These are phyloP conservation scores for Leptopterna dolabrata DNA, from an alignment of 2,888 invertebrate species.

Conservation along the genomic window DNA sequence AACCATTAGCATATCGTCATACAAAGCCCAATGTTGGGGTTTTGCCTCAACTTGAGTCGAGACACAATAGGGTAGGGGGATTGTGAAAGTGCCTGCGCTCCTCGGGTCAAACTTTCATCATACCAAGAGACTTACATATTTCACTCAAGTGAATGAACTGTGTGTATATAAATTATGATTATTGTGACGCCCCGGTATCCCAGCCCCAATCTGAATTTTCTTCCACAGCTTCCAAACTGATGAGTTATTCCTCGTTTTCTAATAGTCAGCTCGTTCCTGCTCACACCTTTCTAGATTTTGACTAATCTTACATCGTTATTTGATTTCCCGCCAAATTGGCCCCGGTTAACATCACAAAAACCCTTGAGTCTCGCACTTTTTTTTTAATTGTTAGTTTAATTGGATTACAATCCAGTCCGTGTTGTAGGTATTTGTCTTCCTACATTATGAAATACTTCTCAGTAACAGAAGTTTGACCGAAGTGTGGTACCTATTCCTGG, in stretches of 20 bases:
- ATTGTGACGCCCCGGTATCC: slow-evolving; percentile 22
- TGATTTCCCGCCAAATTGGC: neutral
- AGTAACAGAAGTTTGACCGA: no score
- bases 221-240: neutral
- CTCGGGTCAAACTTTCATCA: slow-evolving; percentile 41
- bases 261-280: neutral
- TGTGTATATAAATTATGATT: slow-evolving; percentile 46
- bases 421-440: no score
- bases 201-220: slow-evolving; percentile 21
- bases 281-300: neutral
- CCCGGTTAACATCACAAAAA: no score
- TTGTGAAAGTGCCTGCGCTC: slow-evolving; percentile 54
- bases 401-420: no score
- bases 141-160: slow-evolving; percentile 44
- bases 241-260: neutral
- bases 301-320: neutral
- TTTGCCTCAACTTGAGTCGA: slow-evolving; percentile 27
- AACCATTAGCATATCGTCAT: neutral
- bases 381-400: no score
- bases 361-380: no score
- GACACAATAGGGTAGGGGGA: slow-evolving; percentile 18
- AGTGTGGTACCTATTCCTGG: no score
- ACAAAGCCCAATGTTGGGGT: neutral
- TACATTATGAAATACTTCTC: no score
- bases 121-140: slow-evolving; percentile 39